phyloP scores from a whole-genome alignment of 2,888 invertebrate genomes.

The Eristalis arbustorum region DNA sequence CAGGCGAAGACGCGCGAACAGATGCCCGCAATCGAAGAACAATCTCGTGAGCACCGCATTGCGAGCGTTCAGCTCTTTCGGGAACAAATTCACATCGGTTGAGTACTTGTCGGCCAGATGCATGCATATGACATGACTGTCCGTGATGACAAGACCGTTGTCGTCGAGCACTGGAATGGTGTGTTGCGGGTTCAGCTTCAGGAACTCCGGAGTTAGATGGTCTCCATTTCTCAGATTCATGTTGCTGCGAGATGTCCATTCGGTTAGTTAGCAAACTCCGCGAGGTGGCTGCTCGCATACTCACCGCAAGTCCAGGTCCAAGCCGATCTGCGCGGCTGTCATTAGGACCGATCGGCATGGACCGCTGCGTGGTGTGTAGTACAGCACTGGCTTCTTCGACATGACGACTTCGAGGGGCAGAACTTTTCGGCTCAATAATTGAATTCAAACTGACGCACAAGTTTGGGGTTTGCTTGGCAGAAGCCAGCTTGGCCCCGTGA shows the following conservation, averaged over 20 bases:
- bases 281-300: neutral
- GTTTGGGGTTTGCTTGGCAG: neutral
- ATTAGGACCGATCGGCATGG: slow-evolving; percentile 85
- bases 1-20: slow-evolving; percentile 76
- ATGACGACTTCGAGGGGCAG: slow-evolving; percentile 47
- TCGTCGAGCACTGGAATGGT: slow-evolving; percentile 78
- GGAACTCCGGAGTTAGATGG: slow-evolving; percentile 75
- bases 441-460: neutral
- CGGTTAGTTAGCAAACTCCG: neutral
- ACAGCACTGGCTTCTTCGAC: slow-evolving; percentile 80
- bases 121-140: slow-evolving; percentile 81
- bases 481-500: too few relatives aligned
- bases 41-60: slow-evolving; percentile 80
- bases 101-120: slow-evolving; percentile 82
- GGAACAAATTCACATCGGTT: slow-evolving; percentile 82
- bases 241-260: slow-evolving; percentile 71
- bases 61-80: slow-evolving; percentile 81
- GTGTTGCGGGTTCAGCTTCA: slow-evolving; percentile 83
- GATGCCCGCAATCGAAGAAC: slow-evolving; percentile 77
- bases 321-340: slow-evolving; percentile 84
- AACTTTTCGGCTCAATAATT: neutral
- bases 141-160: slow-evolving; percentile 75
- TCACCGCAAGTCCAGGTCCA: slow-evolving; percentile 82
- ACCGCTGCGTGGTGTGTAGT: slow-evolving; percentile 83
- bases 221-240: slow-evolving; percentile 77